Base-by-base conservation (phyloP, 2,797 vertebrate species). In the Gila robusta region DNA sequence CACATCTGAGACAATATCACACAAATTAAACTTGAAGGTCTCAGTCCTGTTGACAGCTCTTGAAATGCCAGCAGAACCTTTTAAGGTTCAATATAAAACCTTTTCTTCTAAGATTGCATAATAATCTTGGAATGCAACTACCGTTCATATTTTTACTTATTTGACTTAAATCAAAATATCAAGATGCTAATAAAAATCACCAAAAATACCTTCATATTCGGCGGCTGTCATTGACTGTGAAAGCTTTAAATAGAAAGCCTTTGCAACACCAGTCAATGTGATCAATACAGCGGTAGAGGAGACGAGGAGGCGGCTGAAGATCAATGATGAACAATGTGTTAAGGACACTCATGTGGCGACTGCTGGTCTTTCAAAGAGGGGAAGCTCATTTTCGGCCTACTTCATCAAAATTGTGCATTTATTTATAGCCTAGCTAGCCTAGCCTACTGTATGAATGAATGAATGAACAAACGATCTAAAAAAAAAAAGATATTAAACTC, bases 231-330 rank as follows among this genome's bases (percentile, higher is more conserved):
- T 41, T 71, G 52, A 56, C 35, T 59, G 47, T 80, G 39, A 39
- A 16, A 23, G 77, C 54, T 80, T 72, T 79, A 79, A 73, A 85
- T 71, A 80, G 77, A 79, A 64, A 76, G 69, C 28, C 62, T 64
- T 17, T 67, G 32, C 64, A 81, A 17, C 62, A 67, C 2, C 52
- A 44, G 67, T 85, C 77, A 49, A 80, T 85, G 78, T 1, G 56
- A 81, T 86, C 69, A 49, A 81, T 86, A 73, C 23, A 10, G 16
- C 41, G 47, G 16, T 11, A 72, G 3, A 70, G 67, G 67, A 79
- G 35, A 44, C 17, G 9, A 62, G 17, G 44, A 69, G 59, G 7
- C 62, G 19, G 26, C 49, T 83, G 39, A 32, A 41, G 44, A 84
- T 56, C 44, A 44, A 21, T 64, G 26, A 39, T 35, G 35, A 72